phyloP scores from a whole-genome alignment of 2,797 vertebrate species.

The Staurois parvus region DNA sequence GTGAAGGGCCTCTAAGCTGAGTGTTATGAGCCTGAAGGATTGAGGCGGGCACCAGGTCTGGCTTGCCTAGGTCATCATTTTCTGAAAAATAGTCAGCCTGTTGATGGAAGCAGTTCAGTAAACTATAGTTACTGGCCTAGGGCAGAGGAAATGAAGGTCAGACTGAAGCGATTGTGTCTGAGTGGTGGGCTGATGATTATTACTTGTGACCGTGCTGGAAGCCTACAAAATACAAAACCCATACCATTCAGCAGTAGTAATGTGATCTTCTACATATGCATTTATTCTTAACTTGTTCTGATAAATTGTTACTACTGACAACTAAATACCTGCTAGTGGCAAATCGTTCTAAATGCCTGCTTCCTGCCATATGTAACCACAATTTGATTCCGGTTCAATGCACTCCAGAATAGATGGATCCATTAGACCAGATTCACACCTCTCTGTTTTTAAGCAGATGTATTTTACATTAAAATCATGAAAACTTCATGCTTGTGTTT shows the following conservation, averaged over 20 bases:
- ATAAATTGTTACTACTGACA: constrained; percentile 1
- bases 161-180: constrained; percentile 44
- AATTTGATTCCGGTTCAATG: no score
- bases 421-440: no score
- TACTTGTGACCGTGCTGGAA: constrained; percentile 30
- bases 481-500: no score
- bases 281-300: constrained; percentile 4
- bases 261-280: constrained; percentile 19
- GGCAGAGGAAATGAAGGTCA: constrained; percentile 56
- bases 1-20: constrained; percentile 19
- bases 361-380: no score
- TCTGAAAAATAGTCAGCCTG: constrained; percentile 13
- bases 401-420: no score
- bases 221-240: constrained; percentile 27
- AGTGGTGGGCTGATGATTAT: constrained; percentile 42
- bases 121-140: constrained; percentile 36
- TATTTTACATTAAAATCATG: no score
- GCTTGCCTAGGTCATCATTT: constrained; percentile 34
- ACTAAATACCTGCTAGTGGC: neutral
- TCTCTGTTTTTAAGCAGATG: no score
- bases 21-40: constrained; percentile 29
- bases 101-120: constrained; percentile 48
- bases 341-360: no score
- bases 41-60: constrained; percentile 41
- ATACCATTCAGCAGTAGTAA: neutral